These are phyloP conservation scores for Idaea dimidiata DNA, from an alignment of 2,888 invertebrate genomes.

Conservation along the genomic window DNA sequence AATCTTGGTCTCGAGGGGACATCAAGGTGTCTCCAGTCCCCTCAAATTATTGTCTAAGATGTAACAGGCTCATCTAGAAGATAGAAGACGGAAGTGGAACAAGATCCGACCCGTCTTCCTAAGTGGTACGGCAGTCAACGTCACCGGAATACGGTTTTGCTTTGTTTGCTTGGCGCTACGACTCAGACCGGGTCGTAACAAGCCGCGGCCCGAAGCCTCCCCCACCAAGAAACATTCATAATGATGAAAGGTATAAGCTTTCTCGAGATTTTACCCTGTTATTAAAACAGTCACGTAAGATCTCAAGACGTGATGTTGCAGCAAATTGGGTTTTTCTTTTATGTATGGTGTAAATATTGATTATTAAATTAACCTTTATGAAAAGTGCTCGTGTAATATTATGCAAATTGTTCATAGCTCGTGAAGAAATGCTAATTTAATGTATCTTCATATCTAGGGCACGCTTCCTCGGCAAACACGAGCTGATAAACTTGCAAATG, in stretches of 20 bases:
- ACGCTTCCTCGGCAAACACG: conserved; percentile 57
- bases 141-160: too few relatives aligned
- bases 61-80: too few relatives aligned
- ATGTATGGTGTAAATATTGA: background rate
- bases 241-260: conserved; percentile 15
- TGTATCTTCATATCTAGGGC: conserved; percentile 57
- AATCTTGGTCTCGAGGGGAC: too few relatives aligned
- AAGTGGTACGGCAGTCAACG: too few relatives aligned
- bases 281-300: conserved; percentile 24
- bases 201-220: too few relatives aligned
- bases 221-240: too few relatives aligned
- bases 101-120: too few relatives aligned
- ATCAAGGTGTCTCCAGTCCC: too few relatives aligned
- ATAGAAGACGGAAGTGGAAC: too few relatives aligned
- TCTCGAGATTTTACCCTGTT: conserved; percentile 13
- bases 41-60: too few relatives aligned
- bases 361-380: conserved; percentile 26
- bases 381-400: conserved; percentile 30
- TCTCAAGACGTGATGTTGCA: conserved; percentile 3
- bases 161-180: too few relatives aligned
- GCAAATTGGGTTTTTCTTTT: background rate
- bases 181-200: too few relatives aligned
- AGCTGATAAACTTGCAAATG: conserved; percentile 66
- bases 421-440: conserved; percentile 49
- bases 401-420: conserved; percentile 42